These are phyloP conservation scores for Mellilla xanthometata DNA, from an alignment of 2,888 invertebrate genomes.

Conservation along the genomic window DNA sequence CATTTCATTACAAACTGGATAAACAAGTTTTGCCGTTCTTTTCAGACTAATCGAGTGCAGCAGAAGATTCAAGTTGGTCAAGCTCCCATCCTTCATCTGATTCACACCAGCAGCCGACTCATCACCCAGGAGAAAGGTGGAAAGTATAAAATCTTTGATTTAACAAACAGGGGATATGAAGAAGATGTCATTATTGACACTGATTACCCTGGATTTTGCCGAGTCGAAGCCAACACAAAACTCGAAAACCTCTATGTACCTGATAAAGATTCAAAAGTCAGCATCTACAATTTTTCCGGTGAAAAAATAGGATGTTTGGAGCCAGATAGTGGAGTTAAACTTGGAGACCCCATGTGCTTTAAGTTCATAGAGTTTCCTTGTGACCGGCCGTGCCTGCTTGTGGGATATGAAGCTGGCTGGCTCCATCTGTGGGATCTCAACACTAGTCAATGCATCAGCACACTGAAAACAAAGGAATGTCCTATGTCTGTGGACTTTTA, in stretches of 20 bases:
- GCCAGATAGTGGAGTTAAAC: constrained; percentile 60
- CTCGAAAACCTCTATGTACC: constrained; percentile 86
- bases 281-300: constrained; percentile 75
- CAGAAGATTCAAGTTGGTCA: constrained; percentile 85
- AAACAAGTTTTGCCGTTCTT: constrained; percentile 33
- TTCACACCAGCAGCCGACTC: constrained; percentile 83
- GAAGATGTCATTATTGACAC: constrained; percentile 81
- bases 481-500: constrained; percentile 89
- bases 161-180: constrained; percentile 83
- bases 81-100: constrained; percentile 84
- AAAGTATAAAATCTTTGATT: constrained; percentile 85
- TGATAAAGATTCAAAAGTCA: constrained; percentile 80
- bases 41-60: constrained; percentile 87
- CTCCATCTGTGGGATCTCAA: constrained; percentile 88
- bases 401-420: constrained; percentile 89
- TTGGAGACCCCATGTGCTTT: constrained; percentile 86
- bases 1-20: neutral
- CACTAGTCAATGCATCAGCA: constrained; percentile 81
- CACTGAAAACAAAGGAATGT: constrained; percentile 83
- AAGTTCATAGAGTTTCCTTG: constrained; percentile 73
- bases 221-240: constrained; percentile 83
- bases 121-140: constrained; percentile 90
- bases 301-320: constrained; percentile 63
- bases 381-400: constrained; percentile 82
- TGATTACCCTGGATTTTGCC: constrained; percentile 88